phyloP scores from a whole-genome alignment of 2,888 invertebrate genomes.

The Xestia sexstrigata region DNA sequence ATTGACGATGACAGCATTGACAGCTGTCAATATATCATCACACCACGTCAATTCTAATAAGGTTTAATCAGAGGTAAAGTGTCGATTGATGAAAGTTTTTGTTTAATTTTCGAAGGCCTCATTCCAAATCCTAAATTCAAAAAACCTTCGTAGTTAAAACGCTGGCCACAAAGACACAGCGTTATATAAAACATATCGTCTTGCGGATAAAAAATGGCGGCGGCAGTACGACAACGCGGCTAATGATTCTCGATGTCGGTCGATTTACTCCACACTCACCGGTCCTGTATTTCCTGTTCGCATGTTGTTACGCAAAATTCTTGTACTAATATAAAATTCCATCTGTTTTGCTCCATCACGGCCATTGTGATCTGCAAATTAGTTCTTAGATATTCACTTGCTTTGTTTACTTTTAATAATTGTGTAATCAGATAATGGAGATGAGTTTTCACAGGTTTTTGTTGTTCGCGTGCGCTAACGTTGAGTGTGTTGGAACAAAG shows the following conservation, averaged over 20 bases:
- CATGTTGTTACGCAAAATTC: conserved; percentile 82
- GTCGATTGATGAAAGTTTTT: conserved; percentile 8
- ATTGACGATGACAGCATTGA: conserved; percentile 48
- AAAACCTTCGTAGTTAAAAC: conserved; percentile 27
- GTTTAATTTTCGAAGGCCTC: not conserved
- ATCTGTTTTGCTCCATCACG: conserved; percentile 68
- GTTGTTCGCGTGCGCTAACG: conserved; percentile 29
- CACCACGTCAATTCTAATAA: conserved; percentile 2
- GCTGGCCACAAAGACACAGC: conserved; percentile 40
- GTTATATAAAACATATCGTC: conserved; percentile 55
- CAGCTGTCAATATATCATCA: conserved; percentile 44
- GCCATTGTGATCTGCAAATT: conserved; percentile 82
- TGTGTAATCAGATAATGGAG: conserved; percentile 59
- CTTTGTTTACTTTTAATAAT: conserved; percentile 76
- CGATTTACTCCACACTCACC: conserved; percentile 74
- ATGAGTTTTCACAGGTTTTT: conserved; percentile 62
- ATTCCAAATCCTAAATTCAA: conserved; percentile 12
- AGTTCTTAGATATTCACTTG: conserved; percentile 81
- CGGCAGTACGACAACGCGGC: conserved; percentile 73
- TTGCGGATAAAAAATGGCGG: conserved; percentile 75
- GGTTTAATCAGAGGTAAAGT: not conserved
- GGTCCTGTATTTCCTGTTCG: conserved; percentile 88
- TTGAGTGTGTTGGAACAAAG: conserved; percentile 47
- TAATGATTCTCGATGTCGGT: conserved; percentile 77
- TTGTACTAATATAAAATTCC: conserved; percentile 80